Conservation (phyloP, 2,113 vertebrate species). For the Myocastor coypus region DNA sequence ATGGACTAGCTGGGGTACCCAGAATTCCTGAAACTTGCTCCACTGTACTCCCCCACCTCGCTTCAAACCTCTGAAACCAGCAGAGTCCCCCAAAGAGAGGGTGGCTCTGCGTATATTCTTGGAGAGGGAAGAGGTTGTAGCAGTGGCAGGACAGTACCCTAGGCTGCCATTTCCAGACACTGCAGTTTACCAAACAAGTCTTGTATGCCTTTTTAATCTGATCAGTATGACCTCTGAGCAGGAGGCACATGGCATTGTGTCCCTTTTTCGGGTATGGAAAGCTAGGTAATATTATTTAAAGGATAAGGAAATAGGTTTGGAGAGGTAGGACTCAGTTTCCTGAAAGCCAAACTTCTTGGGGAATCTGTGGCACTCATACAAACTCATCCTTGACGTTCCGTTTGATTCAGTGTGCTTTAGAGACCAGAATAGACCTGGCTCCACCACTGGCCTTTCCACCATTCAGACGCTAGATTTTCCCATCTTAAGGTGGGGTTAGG, state of each 20-base stretch:
- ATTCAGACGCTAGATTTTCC: slow-evolving; percentile 14
- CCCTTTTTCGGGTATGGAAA: not conserved
- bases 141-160: not conserved
- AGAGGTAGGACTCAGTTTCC: not conserved
- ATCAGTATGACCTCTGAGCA: not conserved
- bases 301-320: not conserved
- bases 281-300: not conserved
- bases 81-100: not conserved
- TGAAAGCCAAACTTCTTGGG: not conserved
- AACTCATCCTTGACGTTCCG: not conserved
- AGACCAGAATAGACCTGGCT: not conserved
- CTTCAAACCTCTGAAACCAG: not conserved
- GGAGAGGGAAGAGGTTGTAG: not conserved
- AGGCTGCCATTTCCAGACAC: not conserved
- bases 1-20: not conserved
- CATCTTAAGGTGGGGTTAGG: not conserved
- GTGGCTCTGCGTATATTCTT: not conserved
- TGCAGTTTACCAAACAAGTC: not conserved
- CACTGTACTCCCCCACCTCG: not conserved
- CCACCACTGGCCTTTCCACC: not conserved
- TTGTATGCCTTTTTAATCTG: not conserved
- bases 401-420: not conserved
- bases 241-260: not conserved
- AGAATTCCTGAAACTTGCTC: not conserved
- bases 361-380: not conserved